Base-by-base conservation (phyloP, 2,113 vertebrate genomes). In the Talpa occidentalis region DNA sequence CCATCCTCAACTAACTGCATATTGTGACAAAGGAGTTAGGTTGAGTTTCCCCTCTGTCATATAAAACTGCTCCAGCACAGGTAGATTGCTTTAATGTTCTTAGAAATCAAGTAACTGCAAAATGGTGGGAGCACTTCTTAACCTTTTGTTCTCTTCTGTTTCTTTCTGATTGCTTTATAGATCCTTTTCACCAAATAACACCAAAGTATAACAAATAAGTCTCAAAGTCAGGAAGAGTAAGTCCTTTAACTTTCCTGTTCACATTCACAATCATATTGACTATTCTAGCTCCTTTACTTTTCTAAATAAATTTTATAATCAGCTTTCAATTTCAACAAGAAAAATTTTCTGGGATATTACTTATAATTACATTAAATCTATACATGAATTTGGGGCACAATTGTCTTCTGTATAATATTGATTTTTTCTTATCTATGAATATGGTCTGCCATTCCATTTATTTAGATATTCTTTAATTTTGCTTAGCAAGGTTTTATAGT, bases 161-260 rank as follows among this genome's bases (percentile, higher is more conserved):
- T 52, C 49, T 52, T 52, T 54, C 19, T 4, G 47, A 66, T 59
- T 32, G 16, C 17, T 74, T 49, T 79, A 22, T 56, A 73, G 66
- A 66, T 47, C 26, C 19, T 86, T 94, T 78, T 81, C 67, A 86
- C 56, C 32, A 91, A 16, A 56, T n/a, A 89, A 76, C 59, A 21
- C 70, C 49, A 60, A 89, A 83, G 47, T 32, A 7, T 67, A 69
- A 72, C 22, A 88, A 88, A 28, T 21, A 77, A 77, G 24, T 52
- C 64, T 30, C 35, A 37, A 70, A 49, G 22, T 78, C n/a, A 78
- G n/a, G 54, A 78, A 52, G 17, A 78, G 2, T n/a, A 24, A 85
- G 24, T 79, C 54, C 56, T 78, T 54, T 30, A 90, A 66, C 3
- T 67, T 59, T 49, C 15, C 30, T 60, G 12, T 44, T 85, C 24